Evolutionary conservation across 2,888 invertebrate genomes (phyloP).

Genomic region (Stenolophus ochropezus): DNA sequence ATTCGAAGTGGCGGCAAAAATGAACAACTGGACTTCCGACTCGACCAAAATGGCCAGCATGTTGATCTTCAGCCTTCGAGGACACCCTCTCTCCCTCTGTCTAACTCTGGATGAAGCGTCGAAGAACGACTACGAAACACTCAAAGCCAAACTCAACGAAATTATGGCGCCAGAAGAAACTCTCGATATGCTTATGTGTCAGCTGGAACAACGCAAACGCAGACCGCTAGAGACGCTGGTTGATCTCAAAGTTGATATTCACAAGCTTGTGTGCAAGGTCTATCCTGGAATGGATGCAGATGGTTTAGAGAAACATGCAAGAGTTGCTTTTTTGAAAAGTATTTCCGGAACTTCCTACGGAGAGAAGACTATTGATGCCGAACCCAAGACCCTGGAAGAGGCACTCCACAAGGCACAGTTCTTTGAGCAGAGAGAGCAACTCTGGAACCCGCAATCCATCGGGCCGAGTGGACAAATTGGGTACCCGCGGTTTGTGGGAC

Average conservation of each 20-base stretch:
- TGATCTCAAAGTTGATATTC: no score
- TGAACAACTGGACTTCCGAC: conserved; percentile 31
- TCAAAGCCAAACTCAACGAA: background rate
- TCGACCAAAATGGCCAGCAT: conserved; percentile 5
- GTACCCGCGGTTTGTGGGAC: no score
- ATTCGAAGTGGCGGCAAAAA: conserved; percentile 19
- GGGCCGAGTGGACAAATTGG: no score
- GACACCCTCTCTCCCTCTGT: conserved; percentile 22
- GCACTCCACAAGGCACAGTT: conserved; percentile 37
- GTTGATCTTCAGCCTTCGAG: no score
- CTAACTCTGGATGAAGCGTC: conserved; percentile 24
- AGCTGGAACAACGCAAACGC: conserved; percentile 21
- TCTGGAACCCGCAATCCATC: no score
- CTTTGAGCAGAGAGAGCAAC: conserved; percentile 40
- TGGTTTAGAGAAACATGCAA: conserved; percentile 25
- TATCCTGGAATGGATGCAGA: conserved; percentile 29
- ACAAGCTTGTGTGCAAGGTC: no score
- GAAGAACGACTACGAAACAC: conserved; percentile 7
- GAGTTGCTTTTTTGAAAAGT: conserved; percentile 34
- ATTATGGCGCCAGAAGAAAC: conserved; percentile 22
- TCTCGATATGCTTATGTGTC: conserved; percentile 27
- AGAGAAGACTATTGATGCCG: conserved; percentile 34
- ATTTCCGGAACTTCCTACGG: conserved; percentile 28
- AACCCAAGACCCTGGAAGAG: conserved; percentile 39
- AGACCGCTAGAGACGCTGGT: conserved; percentile 7